These are phyloP conservation scores for Enteromius fasciolatus DNA, from an alignment of 2,797 vertebrate species.

Conservation along the genomic window DNA sequence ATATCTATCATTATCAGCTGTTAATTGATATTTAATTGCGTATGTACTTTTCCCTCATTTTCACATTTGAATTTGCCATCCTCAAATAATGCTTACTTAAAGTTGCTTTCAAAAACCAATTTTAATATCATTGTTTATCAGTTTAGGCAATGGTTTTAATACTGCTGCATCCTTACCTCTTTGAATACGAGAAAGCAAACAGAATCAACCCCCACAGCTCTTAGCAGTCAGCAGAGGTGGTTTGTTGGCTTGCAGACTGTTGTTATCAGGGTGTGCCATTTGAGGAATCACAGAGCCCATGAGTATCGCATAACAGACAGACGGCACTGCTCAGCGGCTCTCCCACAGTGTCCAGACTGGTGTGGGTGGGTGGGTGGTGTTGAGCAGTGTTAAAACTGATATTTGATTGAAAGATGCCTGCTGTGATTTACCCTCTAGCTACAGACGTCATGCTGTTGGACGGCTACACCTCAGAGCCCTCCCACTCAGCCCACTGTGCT, in stretches of 20 bases:
- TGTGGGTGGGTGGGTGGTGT: slow-evolving; percentile 41
- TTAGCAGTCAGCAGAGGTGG: slow-evolving; percentile 5
- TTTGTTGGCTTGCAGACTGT: background rate
- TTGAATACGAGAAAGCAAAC: background rate
- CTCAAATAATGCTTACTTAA: background rate
- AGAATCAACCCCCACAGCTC: background rate
- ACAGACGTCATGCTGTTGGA: slow-evolving; percentile 97
- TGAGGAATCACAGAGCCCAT: slow-evolving; percentile 28
- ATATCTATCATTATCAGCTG: background rate
- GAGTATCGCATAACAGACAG: slow-evolving; percentile 26
- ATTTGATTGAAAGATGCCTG: slow-evolving; percentile 37
- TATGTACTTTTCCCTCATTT: background rate
- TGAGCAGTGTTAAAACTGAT: slow-evolving; percentile 21
- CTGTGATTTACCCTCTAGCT: slow-evolving; percentile 72
- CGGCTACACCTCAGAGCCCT: slow-evolving; percentile 83
- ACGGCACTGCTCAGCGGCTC: background rate
- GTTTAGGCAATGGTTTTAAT: background rate
- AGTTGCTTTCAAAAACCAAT: background rate
- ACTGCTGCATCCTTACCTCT: background rate
- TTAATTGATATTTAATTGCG: background rate
- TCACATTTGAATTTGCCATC: background rate
- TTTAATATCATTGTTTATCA: background rate
- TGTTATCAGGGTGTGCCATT: slow-evolving; percentile 37
- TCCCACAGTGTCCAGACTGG: slow-evolving; percentile 41
- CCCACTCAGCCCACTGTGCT: slow-evolving; percentile 67